Conservation (phyloP, 2,888 invertebrate genomes). For the Drosophila nr. medialis region DNA sequence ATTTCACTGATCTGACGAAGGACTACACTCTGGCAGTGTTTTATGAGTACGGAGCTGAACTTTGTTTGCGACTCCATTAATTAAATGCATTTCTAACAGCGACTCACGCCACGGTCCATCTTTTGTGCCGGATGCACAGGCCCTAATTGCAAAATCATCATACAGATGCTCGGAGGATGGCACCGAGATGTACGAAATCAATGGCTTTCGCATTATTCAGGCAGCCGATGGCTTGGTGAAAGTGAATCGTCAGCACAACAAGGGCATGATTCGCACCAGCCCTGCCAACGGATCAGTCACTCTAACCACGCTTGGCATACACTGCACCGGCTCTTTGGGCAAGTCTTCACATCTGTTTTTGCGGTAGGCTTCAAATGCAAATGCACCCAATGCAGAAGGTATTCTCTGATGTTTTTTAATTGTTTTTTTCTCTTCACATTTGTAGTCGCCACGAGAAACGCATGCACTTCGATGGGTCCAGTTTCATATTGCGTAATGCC, state of each 20-base stretch:
- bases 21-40: conserved; percentile 94
- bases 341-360: conserved; percentile 91
- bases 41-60: conserved; percentile 87
- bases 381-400: background rate
- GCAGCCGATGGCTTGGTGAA: conserved; percentile 93
- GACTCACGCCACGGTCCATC: conserved; percentile 91
- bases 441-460: conserved; percentile 92
- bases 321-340: conserved; percentile 94
- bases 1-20: conserved; percentile 93
- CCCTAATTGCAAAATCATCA: conserved; percentile 89
- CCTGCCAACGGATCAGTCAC: conserved; percentile 94
- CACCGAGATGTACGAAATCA: conserved; percentile 94
- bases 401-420: background rate
- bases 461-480: conserved; percentile 95
- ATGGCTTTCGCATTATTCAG: conserved; percentile 93
- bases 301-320: conserved; percentile 93
- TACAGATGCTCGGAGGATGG: conserved; percentile 94
- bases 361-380: conserved; percentile 83
- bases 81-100: conserved; percentile 77
- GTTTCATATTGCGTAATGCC: conserved; percentile 95
- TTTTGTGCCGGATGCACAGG: conserved; percentile 90
- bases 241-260: conserved; percentile 88
- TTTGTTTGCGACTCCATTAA: background rate
- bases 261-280: conserved; percentile 93
- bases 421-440: background rate